Evolutionary conservation across 2,888 invertebrate species (phyloP).

Genomic region (Hydriomena furcata): DNA sequence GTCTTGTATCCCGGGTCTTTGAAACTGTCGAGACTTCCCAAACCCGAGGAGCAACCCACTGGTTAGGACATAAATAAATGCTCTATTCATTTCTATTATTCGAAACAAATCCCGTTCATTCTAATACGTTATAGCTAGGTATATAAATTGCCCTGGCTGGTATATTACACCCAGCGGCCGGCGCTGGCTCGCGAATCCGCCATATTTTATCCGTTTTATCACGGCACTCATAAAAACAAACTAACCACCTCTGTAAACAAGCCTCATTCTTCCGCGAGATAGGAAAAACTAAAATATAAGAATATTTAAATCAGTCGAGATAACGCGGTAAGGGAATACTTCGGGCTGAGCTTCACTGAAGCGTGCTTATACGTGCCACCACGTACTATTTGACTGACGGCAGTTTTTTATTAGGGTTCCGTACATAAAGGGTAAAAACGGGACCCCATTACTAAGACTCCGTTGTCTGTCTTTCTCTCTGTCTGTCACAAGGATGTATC

Average conservation of each 20-base stretch:
- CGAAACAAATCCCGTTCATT: slow-evolving; percentile 1
- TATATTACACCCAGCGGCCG: slow-evolving; percentile 14
- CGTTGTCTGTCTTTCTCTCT: too few relatives aligned
- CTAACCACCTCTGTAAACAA: slow-evolving; percentile 34
- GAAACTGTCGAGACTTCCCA: too few relatives aligned
- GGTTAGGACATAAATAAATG: not conserved
- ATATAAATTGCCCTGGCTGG: slow-evolving; percentile 16
- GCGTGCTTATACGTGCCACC: not conserved
- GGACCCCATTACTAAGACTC: too few relatives aligned
- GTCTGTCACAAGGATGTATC: too few relatives aligned
- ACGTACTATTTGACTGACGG: too few relatives aligned
- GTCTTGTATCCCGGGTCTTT: too few relatives aligned
- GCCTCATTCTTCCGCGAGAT: slow-evolving; percentile 33
- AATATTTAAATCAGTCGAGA: slow-evolving; percentile 37
- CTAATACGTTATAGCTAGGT: slow-evolving; percentile 12
- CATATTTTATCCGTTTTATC: slow-evolving; percentile 33
- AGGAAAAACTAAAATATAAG: slow-evolving; percentile 34
- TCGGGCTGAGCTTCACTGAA: slow-evolving; percentile 1
- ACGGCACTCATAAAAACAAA: slow-evolving; percentile 36
- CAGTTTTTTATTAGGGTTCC: too few relatives aligned
- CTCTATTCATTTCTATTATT: slow-evolving; percentile 11
- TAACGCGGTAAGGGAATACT: slow-evolving; percentile 26
- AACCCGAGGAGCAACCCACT: too few relatives aligned
- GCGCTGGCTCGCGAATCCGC: slow-evolving; percentile 25
- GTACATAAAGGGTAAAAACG: too few relatives aligned